Base-by-base conservation (phyloP, 2,797 vertebrate species). In the Leptatherina wallacei region DNA sequence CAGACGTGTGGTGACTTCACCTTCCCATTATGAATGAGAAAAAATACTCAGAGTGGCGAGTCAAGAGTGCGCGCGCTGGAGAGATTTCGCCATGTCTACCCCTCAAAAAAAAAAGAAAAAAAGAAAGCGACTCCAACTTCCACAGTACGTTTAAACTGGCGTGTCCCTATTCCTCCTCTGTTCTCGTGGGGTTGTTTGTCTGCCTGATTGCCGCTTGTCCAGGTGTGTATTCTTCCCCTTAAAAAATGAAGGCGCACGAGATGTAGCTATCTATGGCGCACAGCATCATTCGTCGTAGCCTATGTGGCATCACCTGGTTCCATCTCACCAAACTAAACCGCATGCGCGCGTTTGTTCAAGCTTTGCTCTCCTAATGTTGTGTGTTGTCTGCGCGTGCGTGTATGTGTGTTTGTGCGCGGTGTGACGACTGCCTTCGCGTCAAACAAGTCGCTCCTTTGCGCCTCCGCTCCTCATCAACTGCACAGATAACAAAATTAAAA, bases 1-100 rank as follows among this genome's bases (percentile, higher is more conserved):
- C 42, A 69, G 69, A 80, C 62, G 30, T 75, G 78, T 69, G 62
- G 78, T 84, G 88, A 85, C 85, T 89, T 89, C 87, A 90, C 90
- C 84, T 58, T 59, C 69, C 72, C 47, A 54, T 81, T 76, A 72
- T 77, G 77, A 90, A 87, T 87, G 70, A 80, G 64, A 83, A 65
- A 58, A 73, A 40, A 73, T 16, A 74, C 24, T 52, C 4, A 4
- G 5, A 12, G 22, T 44, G 71, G 51, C 49, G 75, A 76, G 61
- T 71, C 65, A 40, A 54, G 61, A 86, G 47, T 70, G 58, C 24
- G 77, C 75, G 82, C 87, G 73, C 40, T 27, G n/a, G 20, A 44
- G 73, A 69, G 5, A 77, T 78, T 55, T 78, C 63, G 65, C 71
- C 67, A 61, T 44, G 58, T 73, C 72, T 69, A 13, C 57, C 59